These are phyloP conservation scores for Conchocele bisecta DNA, from an alignment of 2,888 invertebrate genomes.

Conservation along the genomic window DNA sequence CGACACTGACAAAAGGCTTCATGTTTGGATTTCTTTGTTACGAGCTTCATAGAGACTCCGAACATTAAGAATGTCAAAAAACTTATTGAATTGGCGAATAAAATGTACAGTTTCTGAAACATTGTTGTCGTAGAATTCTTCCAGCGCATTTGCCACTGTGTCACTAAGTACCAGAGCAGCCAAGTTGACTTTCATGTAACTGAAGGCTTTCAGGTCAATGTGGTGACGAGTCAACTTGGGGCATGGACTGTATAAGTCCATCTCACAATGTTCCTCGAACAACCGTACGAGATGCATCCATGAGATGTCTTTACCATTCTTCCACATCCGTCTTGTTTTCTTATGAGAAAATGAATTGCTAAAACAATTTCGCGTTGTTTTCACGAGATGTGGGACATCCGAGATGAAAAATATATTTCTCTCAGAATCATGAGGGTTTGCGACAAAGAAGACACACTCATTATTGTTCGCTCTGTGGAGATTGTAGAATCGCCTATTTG, in stretches of 20 bases:
- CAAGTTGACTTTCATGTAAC: constrained; percentile 33
- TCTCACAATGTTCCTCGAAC: constrained; percentile 38
- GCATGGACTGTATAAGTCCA: constrained; percentile 14
- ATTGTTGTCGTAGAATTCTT: constrained; percentile 4
- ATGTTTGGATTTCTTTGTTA: constrained; percentile 27
- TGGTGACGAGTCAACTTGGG: constrained; percentile 35
- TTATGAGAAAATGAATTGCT: constrained; percentile 52
- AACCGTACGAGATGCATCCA: constrained; percentile 52
- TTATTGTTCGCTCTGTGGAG: constrained; percentile 17
- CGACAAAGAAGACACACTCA: neutral
- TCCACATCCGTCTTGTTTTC: constrained; percentile 42
- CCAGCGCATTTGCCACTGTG: constrained; percentile 40
- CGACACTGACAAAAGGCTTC: neutral
- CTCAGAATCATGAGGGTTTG: neutral
- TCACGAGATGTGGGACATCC: constrained; percentile 49
- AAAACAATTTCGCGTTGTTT: constrained; percentile 56
- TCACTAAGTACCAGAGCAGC: constrained; percentile 31
- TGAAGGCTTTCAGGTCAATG: constrained; percentile 23
- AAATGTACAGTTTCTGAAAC: constrained; percentile 31
- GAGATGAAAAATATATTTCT: constrained; percentile 44
- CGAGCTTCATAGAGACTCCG: constrained; percentile 27
- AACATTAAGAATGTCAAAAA: constrained; percentile 53
- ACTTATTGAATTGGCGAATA: constrained; percentile 44
- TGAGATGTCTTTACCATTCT: constrained; percentile 45
- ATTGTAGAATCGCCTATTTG: constrained; percentile 49